Evolutionary conservation across 2,797 vertebrate genomes (phyloP).

Genomic region (Argya squamiceps): DNA sequence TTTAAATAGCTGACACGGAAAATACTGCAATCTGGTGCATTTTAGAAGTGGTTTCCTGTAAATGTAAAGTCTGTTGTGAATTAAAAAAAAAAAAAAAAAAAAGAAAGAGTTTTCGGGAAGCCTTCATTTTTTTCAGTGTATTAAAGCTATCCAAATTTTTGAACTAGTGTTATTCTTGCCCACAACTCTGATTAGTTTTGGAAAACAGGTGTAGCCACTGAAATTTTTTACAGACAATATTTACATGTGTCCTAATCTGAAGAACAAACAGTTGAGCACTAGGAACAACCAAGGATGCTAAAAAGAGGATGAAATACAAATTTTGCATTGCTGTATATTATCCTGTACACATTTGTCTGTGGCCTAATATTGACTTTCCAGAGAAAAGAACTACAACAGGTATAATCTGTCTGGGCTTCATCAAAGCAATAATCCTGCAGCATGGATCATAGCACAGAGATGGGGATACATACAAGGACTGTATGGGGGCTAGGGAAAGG

Average conservation of each 20-base stretch:
- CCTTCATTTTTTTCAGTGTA: slow-evolving; percentile 11
- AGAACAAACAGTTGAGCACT: not conserved
- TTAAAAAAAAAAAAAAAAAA: not conserved
- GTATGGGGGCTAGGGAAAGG: not conserved
- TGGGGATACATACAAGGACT: not conserved
- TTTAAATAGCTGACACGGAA: slow-evolving; percentile 64
- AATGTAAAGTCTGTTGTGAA: slow-evolving; percentile 71
- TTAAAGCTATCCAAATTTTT: not conserved
- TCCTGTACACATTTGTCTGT: not conserved
- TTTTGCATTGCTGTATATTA: not conserved
- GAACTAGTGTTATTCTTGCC: slow-evolving; percentile 7
- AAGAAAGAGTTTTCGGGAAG: slow-evolving; percentile 57
- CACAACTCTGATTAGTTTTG: slow-evolving; percentile 34
- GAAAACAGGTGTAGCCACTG: slow-evolving; percentile 37
- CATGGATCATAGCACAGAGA: not conserved
- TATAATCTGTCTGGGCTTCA: not conserved
- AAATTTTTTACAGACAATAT: not conserved
- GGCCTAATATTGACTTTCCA: not conserved
- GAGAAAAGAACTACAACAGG: not conserved
- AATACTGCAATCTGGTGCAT: slow-evolving; percentile 67
- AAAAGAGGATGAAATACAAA: not conserved
- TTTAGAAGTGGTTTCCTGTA: slow-evolving; percentile 68
- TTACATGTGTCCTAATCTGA: not conserved
- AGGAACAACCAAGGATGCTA: not conserved
- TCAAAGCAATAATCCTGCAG: not conserved